phyloP scores from a whole-genome alignment of 2,888 invertebrate species.

The Caenorhabditis sulstoni region DNA sequence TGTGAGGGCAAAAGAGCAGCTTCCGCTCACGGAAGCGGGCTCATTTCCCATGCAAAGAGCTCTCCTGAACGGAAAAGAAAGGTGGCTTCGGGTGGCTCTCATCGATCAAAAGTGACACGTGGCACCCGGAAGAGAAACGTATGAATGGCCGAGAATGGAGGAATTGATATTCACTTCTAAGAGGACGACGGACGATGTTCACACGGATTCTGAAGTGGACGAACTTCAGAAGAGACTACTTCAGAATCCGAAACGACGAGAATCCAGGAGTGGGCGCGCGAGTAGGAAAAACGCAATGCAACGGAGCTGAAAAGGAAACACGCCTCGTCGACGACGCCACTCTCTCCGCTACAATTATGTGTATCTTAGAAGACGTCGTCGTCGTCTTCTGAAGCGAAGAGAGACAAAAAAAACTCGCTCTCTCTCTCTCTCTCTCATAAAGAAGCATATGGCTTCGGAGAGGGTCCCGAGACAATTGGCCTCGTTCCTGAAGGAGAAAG shows the following conservation, averaged over 20 bases:
- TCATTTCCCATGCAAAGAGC: conserved; percentile 45
- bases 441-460: background rate
- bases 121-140: conserved; percentile 2
- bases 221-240: background rate
- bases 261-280: background rate
- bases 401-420: conserved; percentile 2
- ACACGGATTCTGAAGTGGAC: too few relatives aligned
- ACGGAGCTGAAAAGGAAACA: conserved; percentile 37
- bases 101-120: conserved; percentile 33
- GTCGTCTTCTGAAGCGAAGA: conserved; percentile 10
- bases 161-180: too few relatives aligned
- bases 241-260: background rate
- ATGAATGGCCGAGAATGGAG: conserved; percentile 8
- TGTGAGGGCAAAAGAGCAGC: conserved; percentile 3
- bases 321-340: conserved; percentile 2
- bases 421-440: too few relatives aligned
- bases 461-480: conserved; percentile 30
- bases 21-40: conserved; percentile 22
- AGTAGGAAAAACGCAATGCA: conserved; percentile 10
- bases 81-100: too few relatives aligned
- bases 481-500: conserved; percentile 27
- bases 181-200: too few relatives aligned
- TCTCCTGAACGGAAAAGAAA: background rate
- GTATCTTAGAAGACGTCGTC: background rate
- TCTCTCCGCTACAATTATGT: conserved; percentile 39